phyloP scores from a whole-genome alignment of 2,797 vertebrate species.

The Uromys caudimaculatus region DNA sequence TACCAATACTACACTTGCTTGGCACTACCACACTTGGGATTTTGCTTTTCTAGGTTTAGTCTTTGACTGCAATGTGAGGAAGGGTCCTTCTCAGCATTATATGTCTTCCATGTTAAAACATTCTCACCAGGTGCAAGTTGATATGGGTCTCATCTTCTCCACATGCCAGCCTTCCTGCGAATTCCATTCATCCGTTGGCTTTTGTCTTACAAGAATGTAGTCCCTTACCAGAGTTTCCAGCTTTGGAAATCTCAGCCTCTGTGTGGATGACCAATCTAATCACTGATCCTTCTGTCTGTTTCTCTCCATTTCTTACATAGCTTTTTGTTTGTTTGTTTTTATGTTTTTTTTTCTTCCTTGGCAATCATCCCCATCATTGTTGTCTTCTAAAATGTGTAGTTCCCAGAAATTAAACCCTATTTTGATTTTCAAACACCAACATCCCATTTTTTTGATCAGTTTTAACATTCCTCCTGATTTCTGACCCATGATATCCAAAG shows the following conservation, averaged over 20 bases:
- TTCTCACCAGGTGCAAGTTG: not conserved
- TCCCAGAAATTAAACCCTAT: not conserved
- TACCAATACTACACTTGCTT: not conserved
- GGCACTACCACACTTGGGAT: too few relatives aligned
- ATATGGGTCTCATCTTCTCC: not conserved
- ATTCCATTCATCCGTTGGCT: not conserved
- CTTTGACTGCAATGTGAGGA: not conserved
- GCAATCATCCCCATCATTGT: not conserved
- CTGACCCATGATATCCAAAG: constrained; percentile 25
- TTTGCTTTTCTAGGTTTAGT: constrained; percentile 1
- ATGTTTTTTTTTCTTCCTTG: not conserved
- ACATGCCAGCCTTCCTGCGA: not conserved
- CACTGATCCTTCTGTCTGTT: not conserved
- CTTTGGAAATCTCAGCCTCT: not conserved
- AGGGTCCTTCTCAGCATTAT: not conserved
- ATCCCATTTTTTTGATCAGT: not conserved
- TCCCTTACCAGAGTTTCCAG: not conserved
- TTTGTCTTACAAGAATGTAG: not conserved
- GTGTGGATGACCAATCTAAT: not conserved
- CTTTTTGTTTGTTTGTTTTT: not conserved
- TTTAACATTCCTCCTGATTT: constrained; percentile 28
- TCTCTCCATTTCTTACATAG: not conserved
- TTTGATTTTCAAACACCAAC: constrained; percentile 22
- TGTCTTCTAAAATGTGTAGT: not conserved
- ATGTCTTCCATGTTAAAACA: not conserved